A percentile compares a stretch with the other conserved stretches of the same genome.
Conservation (phyloP, 2,797 vertebrate genomes). For the Silurus lanzhouensis region DNA sequence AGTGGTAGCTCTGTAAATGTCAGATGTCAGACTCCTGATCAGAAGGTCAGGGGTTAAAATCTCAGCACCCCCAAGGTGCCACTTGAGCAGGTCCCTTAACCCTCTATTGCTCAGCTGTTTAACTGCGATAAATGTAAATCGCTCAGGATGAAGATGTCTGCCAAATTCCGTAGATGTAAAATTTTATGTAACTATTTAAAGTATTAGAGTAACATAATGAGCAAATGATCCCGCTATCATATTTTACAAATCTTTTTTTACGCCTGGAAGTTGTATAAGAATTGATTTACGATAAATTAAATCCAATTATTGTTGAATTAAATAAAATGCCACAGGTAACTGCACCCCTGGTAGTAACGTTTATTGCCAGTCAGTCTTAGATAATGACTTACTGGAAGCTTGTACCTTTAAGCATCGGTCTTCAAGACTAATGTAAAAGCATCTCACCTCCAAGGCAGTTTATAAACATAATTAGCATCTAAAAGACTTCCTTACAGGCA, state of each 20-base stretch:
- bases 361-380: neutral
- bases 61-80: no score
- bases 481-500: conserved; percentile 18
- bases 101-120: no score
- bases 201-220: neutral
- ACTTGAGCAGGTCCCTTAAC: no score
- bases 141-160: no score
- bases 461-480: conserved; percentile 22
- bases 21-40: no score
- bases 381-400: neutral
- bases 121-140: no score
- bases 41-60: no score
- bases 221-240: neutral
- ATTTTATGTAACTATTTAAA: neutral
- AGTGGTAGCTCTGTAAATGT: no score
- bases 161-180: no score
- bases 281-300: neutral
- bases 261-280: neutral
- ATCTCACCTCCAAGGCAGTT: neutral
- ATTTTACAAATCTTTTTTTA: neutral
- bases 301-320: neutral
- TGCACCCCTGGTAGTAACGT: neutral
- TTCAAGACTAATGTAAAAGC: conserved; percentile 1
- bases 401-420: neutral
- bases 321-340: neutral